Percentiles rank a stretch among this genome's conserved stretches.
Evolutionary conservation across 2,888 invertebrate species (phyloP).

Genomic region (Germaria angustata): DNA sequence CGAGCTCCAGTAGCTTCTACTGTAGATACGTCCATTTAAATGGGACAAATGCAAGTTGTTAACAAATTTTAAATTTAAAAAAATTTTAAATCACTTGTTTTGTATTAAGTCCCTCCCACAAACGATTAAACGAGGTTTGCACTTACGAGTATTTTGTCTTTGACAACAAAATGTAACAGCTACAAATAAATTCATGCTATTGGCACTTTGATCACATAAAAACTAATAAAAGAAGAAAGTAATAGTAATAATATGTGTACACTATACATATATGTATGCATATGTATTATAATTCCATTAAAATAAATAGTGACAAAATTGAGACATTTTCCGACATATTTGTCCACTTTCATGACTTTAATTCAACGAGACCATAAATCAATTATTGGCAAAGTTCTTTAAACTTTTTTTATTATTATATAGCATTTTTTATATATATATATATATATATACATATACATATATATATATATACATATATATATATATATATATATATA

Average conservation of each 20-base stretch:
- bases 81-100: too few species aligned
- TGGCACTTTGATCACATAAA: not conserved
- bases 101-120: too few species aligned
- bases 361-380: not conserved
- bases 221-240: not conserved
- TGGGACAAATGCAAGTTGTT: too few species aligned
- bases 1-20: too few species aligned
- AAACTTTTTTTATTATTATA: not conserved
- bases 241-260: too few species aligned
- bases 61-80: too few species aligned
- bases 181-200: conserved; percentile 4
- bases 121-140: not conserved
- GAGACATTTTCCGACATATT: not conserved
- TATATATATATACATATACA: too few species aligned
- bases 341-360: not conserved
- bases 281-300: conserved; percentile 15
- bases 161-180: not conserved
- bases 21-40: too few species aligned
- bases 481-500: too few species aligned
- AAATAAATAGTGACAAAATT: not conserved
- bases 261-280: too few species aligned
- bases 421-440: too few species aligned
- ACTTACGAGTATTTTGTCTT: not conserved
- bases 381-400: not conserved
- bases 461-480: too few species aligned